Percentiles rank a stretch among this genome's conserved stretches.
phyloP scores from a whole-genome alignment of 2,113 vertebrate genomes.

The Chunga burmeisteri region DNA sequence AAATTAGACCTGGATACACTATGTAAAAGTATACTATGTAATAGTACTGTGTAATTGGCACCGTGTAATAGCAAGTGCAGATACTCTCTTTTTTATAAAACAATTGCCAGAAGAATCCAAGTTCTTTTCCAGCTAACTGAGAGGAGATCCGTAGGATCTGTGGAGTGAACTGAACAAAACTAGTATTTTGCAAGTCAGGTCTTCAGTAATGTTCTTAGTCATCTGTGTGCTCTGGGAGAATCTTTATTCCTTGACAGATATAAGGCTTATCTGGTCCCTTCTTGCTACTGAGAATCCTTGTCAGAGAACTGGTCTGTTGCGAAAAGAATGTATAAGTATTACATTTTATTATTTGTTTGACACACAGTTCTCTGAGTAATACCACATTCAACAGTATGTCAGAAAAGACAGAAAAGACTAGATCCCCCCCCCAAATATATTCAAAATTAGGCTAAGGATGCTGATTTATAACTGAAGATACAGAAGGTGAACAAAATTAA shows the following conservation, averaged over 20 bases:
- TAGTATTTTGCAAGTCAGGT: not conserved
- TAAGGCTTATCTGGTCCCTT: not conserved
- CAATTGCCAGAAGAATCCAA: not conserved
- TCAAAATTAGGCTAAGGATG: not conserved
- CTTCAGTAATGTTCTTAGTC: not conserved
- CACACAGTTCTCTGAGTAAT: not conserved
- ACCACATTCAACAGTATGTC: not conserved
- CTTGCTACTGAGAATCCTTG: not conserved
- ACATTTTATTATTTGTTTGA: not conserved
- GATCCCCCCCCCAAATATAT: rapidly evolving
- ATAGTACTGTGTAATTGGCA: not conserved
- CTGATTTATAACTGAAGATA: not conserved
- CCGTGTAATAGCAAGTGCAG: not conserved
- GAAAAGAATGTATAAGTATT: not conserved
- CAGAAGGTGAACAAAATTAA: not conserved
- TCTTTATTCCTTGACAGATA: not conserved
- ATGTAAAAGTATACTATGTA: not conserved
- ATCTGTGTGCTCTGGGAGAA: not conserved
- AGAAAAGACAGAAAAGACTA: not conserved
- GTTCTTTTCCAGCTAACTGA: not conserved
- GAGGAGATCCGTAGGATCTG: not conserved
- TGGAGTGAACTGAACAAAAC: not conserved
- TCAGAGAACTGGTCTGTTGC: not conserved
- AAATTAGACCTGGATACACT: not conserved
- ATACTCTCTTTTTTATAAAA: not conserved